Evolutionary conservation across 2,797 vertebrate species (phyloP), one percentile per base, ranked within the genome.

Genomic region (Poeciliopsis infans): DNA sequence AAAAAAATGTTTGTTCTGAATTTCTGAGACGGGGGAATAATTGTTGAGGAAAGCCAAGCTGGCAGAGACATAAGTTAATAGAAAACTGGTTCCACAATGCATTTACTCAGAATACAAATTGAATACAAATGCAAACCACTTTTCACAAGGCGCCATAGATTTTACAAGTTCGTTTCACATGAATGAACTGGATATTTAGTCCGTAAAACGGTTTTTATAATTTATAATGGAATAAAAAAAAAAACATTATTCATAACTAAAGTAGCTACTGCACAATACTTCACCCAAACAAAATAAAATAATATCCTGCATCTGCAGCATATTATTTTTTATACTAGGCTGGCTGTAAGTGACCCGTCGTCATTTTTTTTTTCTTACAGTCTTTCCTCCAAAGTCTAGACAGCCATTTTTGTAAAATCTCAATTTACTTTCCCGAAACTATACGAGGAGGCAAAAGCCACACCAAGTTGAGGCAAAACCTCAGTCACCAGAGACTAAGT

Each of bases 351-450:
- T 79, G 7, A 77, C 61, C 47, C 46, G n/a, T 55, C 39, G 68
- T 70, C 73, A 74, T 81, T 79, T 83, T 59, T 39, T 41, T 41
- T 41, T 41, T 6, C 28, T 78, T 23, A 79, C 28, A 49, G 74
- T 80, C 79, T 76, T 76, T 80, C 84, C 83, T 82, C 72, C 75
- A 78, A 55, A 85, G 47, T 43, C 46, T 53, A 78, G 61, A 75
- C 72, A 76, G 78, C 79, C 36, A 81, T 82, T 66, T 85, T 87
- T 75, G 74, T 83, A 75, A 88, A 90, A 89, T 84, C 45, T 90
- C 79, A 87, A 83, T 89, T 88, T 91, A 85, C 79, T 86, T 87
- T 79, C 74, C 85, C 55, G 75, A 88, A 90, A 87, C 81, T 87
- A 31, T 31, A 80, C 83, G 79, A 89, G 86, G 79, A 88, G n/a